Conservation (phyloP, 2,888 invertebrate species). For the Drosophila ezoana region DNA sequence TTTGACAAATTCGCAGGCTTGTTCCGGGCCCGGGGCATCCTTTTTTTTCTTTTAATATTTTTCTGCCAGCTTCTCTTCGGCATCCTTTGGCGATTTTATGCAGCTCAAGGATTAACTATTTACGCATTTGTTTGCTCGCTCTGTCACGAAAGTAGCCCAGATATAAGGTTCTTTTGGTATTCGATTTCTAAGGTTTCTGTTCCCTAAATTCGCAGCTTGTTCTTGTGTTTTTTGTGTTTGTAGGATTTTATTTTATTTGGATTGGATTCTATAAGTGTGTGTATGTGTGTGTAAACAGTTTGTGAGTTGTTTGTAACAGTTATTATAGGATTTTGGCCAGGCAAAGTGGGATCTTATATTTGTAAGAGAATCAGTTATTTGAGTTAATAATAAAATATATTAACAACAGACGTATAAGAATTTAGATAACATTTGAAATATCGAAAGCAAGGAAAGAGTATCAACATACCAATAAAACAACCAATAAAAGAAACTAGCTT, state of each 20-base stretch:
- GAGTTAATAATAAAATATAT: slow-evolving; percentile 15
- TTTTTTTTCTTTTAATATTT: slow-evolving; percentile 16
- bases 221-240: slow-evolving; percentile 25
- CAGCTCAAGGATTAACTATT: slow-evolving; percentile 75
- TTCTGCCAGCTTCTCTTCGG: slow-evolving; percentile 14
- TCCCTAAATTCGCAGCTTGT: slow-evolving; percentile 29
- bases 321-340: slow-evolving; percentile 54
- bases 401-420: too few species aligned
- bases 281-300: slow-evolving; percentile 33
- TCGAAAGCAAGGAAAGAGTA: too few species aligned
- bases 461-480: too few species aligned
- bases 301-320: slow-evolving; percentile 46
- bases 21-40: slow-evolving; percentile 42
- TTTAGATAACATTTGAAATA: too few species aligned
- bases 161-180: slow-evolving; percentile 28
- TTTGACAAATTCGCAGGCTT: slow-evolving; percentile 77
- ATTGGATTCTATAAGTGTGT: slow-evolving; percentile 31
- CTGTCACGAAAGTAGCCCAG: slow-evolving; percentile 67
- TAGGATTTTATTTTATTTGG: slow-evolving; percentile 54
- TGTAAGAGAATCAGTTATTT: slow-evolving; percentile 2
- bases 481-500: too few species aligned
- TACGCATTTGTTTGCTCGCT: slow-evolving; percentile 50
- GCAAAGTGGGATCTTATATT: slow-evolving; percentile 8
- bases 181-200: background rate
- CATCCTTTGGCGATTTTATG: slow-evolving; percentile 56